Evolutionary conservation across 2,888 invertebrate species (phyloP).

Genomic region (Amorpha juglandis): DNA sequence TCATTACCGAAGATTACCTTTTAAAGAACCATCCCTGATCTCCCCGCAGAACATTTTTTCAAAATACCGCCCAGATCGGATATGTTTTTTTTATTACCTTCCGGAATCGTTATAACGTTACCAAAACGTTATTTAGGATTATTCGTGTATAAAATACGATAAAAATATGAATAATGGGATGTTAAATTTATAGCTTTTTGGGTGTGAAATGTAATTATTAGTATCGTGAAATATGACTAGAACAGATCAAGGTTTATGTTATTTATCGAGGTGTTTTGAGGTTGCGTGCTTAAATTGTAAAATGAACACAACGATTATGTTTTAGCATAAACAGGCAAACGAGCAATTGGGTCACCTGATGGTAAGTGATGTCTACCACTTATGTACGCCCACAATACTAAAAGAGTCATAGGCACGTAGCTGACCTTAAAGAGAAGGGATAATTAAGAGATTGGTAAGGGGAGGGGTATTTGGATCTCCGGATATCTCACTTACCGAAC

Average conservation of each 20-base stretch:
- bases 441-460: too few species aligned
- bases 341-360: too few species aligned
- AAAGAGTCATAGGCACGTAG: too few species aligned
- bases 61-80: background rate
- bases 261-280: background rate
- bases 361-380: too few species aligned
- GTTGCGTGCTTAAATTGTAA: background rate
- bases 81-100: background rate
- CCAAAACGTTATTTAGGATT: background rate
- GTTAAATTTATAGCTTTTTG: slow-evolving; percentile 14
- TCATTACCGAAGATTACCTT: background rate
- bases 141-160: slow-evolving; percentile 6
- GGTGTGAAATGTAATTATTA: slow-evolving; percentile 17
- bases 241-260: background rate
- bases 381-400: too few species aligned
- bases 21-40: background rate
- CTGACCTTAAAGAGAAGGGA: too few species aligned
- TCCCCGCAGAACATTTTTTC: background rate
- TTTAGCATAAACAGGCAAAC: too few species aligned
- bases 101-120: background rate
- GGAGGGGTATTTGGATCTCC: too few species aligned
- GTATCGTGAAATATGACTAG: slow-evolving; percentile 8
- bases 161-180: slow-evolving; percentile 16
- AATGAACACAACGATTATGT: background rate
- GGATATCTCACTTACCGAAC: too few species aligned